Evolutionary conservation across 2,113 vertebrate genomes (phyloP).

Genomic region (Gavialis gangeticus): DNA sequence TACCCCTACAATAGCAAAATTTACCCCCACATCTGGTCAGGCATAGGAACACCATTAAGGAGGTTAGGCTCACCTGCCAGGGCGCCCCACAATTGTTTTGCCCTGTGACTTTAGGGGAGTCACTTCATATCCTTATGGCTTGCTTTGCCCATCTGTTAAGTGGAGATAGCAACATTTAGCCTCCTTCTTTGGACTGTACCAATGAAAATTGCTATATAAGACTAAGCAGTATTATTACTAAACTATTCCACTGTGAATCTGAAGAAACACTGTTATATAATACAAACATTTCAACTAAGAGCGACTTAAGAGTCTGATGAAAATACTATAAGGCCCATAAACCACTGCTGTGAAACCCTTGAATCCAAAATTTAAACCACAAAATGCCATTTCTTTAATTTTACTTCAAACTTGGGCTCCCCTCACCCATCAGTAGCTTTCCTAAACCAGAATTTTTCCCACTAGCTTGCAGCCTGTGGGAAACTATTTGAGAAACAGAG

Average conservation of each 20-base stretch:
- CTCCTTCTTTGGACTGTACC: neutral
- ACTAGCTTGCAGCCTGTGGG: neutral
- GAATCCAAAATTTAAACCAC: neutral
- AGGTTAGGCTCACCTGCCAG: neutral
- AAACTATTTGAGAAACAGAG: constrained; percentile 21
- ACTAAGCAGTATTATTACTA: neutral
- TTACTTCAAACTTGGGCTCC: neutral
- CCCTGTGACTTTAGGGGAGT: neutral
- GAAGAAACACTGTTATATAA: neutral
- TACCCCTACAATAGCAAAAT: neutral
- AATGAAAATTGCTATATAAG: neutral
- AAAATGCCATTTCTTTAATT: neutral
- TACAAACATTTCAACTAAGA: neutral
- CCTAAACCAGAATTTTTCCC: neutral
- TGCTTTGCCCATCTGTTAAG: neutral
- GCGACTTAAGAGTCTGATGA: neutral
- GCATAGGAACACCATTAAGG: neutral
- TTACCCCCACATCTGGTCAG: neutral
- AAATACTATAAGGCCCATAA: neutral
- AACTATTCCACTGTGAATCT: neutral
- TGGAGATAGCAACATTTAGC: neutral
- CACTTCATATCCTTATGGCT: neutral
- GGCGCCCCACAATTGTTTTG: no score
- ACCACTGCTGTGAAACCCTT: accelerated
- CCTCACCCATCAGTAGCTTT: neutral